Percentiles rank a stretch among this genome's conserved stretches.
phyloP scores from a whole-genome alignment of 2,888 invertebrate genomes.

The Cephus nigrinus region DNA sequence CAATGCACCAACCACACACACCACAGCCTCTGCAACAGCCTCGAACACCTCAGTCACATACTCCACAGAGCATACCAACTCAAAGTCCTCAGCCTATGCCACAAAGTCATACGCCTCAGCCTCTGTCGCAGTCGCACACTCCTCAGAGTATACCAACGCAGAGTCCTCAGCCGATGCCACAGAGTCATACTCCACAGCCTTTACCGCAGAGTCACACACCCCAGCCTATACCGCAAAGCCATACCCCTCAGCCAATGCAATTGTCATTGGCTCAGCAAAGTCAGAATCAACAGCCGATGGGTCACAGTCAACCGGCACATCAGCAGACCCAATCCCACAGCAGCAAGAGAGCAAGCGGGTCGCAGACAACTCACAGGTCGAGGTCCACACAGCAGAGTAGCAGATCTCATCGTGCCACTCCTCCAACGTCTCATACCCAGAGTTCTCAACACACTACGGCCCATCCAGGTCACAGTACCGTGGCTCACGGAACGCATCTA shows the following conservation, averaged over 20 bases:
- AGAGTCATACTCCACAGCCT: conserved; percentile 57
- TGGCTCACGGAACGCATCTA: conserved; percentile 51
- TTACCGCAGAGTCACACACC: conserved; percentile 57
- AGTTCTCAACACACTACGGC: conserved; percentile 38
- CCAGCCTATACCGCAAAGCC: conserved; percentile 49
- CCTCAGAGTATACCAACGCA: conserved; percentile 55
- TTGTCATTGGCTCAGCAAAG: conserved; percentile 54
- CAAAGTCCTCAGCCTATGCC: conserved; percentile 65
- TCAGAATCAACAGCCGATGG: conserved; percentile 53
- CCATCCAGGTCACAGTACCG: conserved; percentile 37
- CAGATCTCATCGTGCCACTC: conserved; percentile 57
- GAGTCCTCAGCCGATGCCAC: conserved; percentile 57
- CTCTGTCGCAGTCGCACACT: conserved; percentile 49
- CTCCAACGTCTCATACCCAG: conserved; percentile 53
- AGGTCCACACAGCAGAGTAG: conserved; percentile 57
- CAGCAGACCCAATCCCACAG: conserved; percentile 49
- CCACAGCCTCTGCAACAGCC: conserved; percentile 62
- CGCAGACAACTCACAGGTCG: conserved; percentile 58
- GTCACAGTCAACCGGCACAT: conserved; percentile 48
- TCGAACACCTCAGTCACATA: conserved; percentile 66
- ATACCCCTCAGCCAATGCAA: conserved; percentile 60
- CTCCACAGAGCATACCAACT: conserved; percentile 55
- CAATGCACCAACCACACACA: conserved; percentile 64
- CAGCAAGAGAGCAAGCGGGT: conserved; percentile 56
- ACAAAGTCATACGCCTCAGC: conserved; percentile 60